A percentile compares a stretch with the other conserved stretches of the same genome.
Evolutionary conservation across 2,888 invertebrate genomes (phyloP).

Genomic region (Tiliacea aurago): DNA sequence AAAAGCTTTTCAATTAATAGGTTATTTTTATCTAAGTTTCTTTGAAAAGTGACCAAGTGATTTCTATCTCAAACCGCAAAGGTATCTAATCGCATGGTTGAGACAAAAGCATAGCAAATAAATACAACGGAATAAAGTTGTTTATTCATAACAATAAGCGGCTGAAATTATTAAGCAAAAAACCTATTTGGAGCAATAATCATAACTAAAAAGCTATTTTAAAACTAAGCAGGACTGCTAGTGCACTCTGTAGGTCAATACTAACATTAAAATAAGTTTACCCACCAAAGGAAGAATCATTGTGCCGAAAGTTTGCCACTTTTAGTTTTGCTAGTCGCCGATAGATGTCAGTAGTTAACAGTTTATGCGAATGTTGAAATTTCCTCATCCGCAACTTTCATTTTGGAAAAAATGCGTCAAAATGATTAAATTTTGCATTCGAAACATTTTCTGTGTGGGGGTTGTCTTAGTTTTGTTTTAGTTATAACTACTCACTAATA

Average conservation of each 20-base stretch:
- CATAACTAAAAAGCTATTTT: not conserved
- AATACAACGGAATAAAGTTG: not conserved
- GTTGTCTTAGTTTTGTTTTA: not conserved
- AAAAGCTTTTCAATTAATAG: not conserved
- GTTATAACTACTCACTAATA: conserved; percentile 64
- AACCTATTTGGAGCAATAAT: not conserved
- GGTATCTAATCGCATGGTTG: not conserved
- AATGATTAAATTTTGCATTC: not conserved
- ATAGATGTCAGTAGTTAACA: conserved; percentile 68
- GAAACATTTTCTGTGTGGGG: fast-evolving
- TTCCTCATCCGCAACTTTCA: not conserved
- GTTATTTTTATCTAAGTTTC: not conserved
- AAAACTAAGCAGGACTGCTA: conserved; percentile 9
- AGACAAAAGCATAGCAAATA: not conserved
- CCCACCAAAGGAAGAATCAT: not conserved
- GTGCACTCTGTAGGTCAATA: conserved; percentile 59
- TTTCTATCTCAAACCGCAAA: not conserved
- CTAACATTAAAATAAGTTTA: conserved; percentile 38
- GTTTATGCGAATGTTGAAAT: too few relatives aligned
- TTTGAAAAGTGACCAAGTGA: not conserved
- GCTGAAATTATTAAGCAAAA: not conserved
- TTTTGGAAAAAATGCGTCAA: too few relatives aligned
- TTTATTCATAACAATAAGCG: too few relatives aligned
- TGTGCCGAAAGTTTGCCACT: conserved; percentile 12
- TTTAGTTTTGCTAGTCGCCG: conserved; percentile 67